Evolutionary conservation across 2,113 vertebrate species (phyloP).

Genomic region (Prinia subflava): DNA sequence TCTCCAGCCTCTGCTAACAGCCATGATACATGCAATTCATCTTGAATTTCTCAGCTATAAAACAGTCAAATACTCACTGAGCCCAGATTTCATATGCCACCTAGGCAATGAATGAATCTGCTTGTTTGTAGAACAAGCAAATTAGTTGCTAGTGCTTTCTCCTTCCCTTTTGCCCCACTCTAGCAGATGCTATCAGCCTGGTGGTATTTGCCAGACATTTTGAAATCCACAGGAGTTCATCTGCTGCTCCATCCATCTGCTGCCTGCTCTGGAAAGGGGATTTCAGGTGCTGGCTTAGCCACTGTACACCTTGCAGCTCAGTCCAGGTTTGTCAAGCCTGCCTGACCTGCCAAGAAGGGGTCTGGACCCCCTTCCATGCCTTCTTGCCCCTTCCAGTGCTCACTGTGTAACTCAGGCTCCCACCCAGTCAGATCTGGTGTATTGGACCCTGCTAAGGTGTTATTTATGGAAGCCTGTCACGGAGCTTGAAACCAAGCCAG

Average conservation of each 20-base stretch:
- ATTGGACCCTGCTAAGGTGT: background rate
- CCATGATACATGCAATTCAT: background rate
- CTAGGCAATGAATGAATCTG: background rate
- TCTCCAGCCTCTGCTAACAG: background rate
- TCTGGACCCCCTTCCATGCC: background rate
- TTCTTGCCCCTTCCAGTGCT: background rate
- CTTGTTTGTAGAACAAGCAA: background rate
- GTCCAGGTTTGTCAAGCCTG: background rate
- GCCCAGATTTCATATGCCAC: background rate
- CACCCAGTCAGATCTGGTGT: background rate
- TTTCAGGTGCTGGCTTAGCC: background rate
- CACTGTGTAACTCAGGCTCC: background rate
- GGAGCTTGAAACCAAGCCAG: constrained; percentile 7
- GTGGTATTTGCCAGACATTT: background rate
- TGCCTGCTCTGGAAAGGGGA: background rate
- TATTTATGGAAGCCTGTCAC: constrained; percentile 50
- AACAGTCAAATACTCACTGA: background rate
- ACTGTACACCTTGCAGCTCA: background rate
- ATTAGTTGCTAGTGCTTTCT: background rate
- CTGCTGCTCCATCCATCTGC: background rate
- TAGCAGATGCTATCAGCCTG: background rate
- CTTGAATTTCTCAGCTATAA: background rate
- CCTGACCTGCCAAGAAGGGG: background rate
- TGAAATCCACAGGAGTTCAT: background rate
- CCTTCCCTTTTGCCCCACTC: background rate